Percentiles rank a stretch among this genome's conserved stretches.
Conservation (phyloP, 1,140 invertebrate genomes). For the Drosophila asahinai region DNA sequence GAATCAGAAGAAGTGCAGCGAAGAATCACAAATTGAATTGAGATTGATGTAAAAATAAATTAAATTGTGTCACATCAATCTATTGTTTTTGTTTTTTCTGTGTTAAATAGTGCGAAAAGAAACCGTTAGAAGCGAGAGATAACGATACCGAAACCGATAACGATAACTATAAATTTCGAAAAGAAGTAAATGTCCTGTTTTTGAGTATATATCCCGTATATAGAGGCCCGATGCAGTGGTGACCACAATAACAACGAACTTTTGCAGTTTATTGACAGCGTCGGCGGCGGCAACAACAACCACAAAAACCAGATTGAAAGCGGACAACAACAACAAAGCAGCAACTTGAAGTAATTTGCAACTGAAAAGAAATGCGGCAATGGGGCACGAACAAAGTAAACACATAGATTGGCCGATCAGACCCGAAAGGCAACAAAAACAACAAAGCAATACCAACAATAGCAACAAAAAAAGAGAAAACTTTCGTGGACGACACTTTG, state of each 20-base stretch:
- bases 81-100: slow-evolving; percentile 34
- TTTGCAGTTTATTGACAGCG: slow-evolving; percentile 73
- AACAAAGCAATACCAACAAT: slow-evolving; percentile 3
- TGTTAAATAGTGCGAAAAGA: slow-evolving; percentile 28
- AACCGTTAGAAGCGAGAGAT: neutral
- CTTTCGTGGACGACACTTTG: slow-evolving; percentile 74
- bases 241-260: slow-evolving; percentile 45
- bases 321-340: slow-evolving; percentile 40
- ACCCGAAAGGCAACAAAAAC: slow-evolving; percentile 19
- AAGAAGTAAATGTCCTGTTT: slow-evolving; percentile 36
- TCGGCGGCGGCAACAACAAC: slow-evolving; percentile 13
- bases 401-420: slow-evolving; percentile 51
- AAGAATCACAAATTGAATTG: slow-evolving; percentile 7
- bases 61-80: slow-evolving; percentile 4
- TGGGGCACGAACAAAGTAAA: slow-evolving; percentile 54
- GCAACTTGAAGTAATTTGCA: slow-evolving; percentile 78
- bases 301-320: slow-evolving; percentile 66
- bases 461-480: slow-evolving; percentile 67
- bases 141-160: slow-evolving; percentile 1
- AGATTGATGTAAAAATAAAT: slow-evolving; percentile 33
- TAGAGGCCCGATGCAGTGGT: slow-evolving; percentile 6
- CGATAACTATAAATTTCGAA: neutral
- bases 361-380: slow-evolving; percentile 73
- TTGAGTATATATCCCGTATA: neutral
- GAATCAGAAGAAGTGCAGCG: slow-evolving; percentile 22